phyloP scores from a whole-genome alignment of 1,140 invertebrate species.

The Cepaea nemoralis region DNA sequence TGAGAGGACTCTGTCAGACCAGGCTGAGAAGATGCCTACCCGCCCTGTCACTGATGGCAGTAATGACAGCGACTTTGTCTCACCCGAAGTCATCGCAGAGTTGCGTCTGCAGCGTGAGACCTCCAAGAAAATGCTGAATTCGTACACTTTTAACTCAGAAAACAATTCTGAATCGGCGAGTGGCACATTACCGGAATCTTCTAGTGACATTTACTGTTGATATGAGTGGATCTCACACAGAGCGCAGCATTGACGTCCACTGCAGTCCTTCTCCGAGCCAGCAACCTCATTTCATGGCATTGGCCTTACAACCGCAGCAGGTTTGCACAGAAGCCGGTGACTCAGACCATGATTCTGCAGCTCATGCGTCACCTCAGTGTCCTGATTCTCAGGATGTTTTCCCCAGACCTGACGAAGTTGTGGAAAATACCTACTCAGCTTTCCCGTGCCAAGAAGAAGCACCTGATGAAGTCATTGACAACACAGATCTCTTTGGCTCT shows the following conservation, averaged over 20 bases:
- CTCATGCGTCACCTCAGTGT: not conserved
- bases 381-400: not conserved
- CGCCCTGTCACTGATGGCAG: conserved; percentile 34
- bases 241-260: not conserved
- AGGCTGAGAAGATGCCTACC: not conserved
- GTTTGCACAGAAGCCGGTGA: not conserved
- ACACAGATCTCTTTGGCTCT: not conserved
- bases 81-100: conserved; percentile 25
- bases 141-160: not conserved
- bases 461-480: too few relatives aligned
- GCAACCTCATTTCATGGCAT: not conserved
- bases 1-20: not conserved
- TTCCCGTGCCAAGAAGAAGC: not conserved
- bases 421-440: not conserved
- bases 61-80: conserved; percentile 39
- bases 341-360: not conserved
- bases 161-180: not conserved
- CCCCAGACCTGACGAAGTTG: not conserved
- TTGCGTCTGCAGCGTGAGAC: not conserved
- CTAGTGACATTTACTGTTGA: not conserved
- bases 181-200: not conserved
- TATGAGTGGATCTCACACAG: not conserved
- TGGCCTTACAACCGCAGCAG: not conserved
- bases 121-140: not conserved
- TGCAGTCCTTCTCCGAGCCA: not conserved